These are phyloP conservation scores for Drosophila lini DNA, from an alignment of 1,140 invertebrate genomes.

Conservation along the genomic window DNA sequence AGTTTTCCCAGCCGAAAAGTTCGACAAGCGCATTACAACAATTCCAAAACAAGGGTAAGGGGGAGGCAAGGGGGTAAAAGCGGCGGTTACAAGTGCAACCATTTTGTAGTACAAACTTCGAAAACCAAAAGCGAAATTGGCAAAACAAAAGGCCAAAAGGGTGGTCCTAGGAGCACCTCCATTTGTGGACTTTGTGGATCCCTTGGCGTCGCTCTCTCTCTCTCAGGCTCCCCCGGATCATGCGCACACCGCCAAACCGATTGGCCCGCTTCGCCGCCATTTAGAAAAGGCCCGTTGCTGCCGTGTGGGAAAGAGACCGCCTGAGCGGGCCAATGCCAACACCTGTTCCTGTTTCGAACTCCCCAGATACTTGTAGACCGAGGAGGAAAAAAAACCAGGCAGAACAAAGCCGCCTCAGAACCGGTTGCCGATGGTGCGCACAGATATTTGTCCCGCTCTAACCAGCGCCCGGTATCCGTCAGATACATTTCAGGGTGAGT, in stretches of 20 bases:
- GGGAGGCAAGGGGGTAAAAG: not conserved
- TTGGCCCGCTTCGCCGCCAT: slow-evolving; percentile 84
- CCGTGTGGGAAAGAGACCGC: slow-evolving; percentile 43
- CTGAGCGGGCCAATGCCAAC: slow-evolving; percentile 47
- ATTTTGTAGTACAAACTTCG: slow-evolving; percentile 84
- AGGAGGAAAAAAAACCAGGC: slow-evolving; percentile 3
- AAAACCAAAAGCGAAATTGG: slow-evolving; percentile 83
- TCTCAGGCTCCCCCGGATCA: slow-evolving; percentile 41
- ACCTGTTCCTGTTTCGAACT: slow-evolving; percentile 66
- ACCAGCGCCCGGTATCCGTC: slow-evolving; percentile 6
- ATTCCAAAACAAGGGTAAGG: slow-evolving; percentile 31
- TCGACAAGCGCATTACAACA: slow-evolving; percentile 82
- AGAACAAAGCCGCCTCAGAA: slow-evolving; percentile 33
- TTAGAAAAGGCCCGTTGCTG: slow-evolving; percentile 55
- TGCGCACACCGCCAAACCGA: slow-evolving; percentile 74
- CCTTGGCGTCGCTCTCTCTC: slow-evolving; percentile 2
- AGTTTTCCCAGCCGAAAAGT: slow-evolving; percentile 66
- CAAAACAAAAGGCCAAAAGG: slow-evolving; percentile 63
- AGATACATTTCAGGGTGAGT: slow-evolving; percentile 62
- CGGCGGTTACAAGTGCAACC: slow-evolving; percentile 80
- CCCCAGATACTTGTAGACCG: slow-evolving; percentile 13
- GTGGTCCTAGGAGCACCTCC: slow-evolving; percentile 38
- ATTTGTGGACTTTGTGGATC: slow-evolving; percentile 70
- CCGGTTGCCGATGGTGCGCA: slow-evolving; percentile 54
- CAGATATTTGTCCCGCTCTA: slow-evolving; percentile 39